Evolutionary conservation across 2,888 invertebrate genomes (phyloP), one percentile per base, ranked within the genome.

Genomic region (Trisateles emortualis): DNA sequence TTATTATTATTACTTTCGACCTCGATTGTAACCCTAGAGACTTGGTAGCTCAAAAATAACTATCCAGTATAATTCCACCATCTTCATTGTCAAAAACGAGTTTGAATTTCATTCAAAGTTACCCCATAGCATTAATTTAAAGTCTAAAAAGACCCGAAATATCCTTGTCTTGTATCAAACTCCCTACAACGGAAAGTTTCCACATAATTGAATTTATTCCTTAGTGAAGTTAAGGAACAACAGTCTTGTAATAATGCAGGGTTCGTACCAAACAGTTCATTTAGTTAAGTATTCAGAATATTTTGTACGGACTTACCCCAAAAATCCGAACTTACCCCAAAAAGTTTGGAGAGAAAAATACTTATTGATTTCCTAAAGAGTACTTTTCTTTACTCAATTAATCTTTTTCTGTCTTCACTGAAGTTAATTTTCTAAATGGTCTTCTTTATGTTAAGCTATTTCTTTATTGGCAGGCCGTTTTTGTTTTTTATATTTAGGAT

Each of bases 221-320:
- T 35, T 42, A 56, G 26, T 13, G 17, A 48, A 55, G 22, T 52
- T 53, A 10, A 33, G 39, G 30, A 52, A 56, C 48, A 60, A 59
- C 43, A 44, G 14, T 16, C 41, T 16, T 36, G 49, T 56, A 61
- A 68, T 68, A 63, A 61, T 63, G 63, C 60, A 60, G 39, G 57
- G 38, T 9, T 14, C 64, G 63, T 59, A 53, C 55, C 39, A 26
- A n/a, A 9, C 58, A 62, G 59, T 68, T 72, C 76, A 74, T 72
- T 76, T 66, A 58, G 45, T 70, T 66, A 72, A 71, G 68, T 74
- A 76, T 64, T 52, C 64, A 60, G 64, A 74, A 74, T 66, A 68
- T 69, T 65, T 52, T 50, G 49, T 26, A 29, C 13, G 41, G 58
- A 62, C 64, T 56, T 66, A 38, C n/a, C n/a, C n/a, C n/a, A n/a